These are phyloP conservation scores for Tachypleus tridentatus DNA, from an alignment of 1,140 invertebrate genomes.

Conservation along the genomic window DNA sequence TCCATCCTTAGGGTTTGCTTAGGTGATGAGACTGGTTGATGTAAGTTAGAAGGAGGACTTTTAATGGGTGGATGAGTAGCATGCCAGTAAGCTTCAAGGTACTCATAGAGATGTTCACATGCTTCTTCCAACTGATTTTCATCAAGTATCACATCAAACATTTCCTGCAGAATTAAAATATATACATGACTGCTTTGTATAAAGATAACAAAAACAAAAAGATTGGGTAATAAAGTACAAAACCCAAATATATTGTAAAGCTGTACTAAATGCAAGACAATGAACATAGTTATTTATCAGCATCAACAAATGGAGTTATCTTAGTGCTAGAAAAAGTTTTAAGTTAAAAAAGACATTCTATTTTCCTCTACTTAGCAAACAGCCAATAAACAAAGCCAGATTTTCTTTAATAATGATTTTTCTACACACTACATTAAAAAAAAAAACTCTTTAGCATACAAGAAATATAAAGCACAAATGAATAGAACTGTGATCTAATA, in stretches of 20 bases:
- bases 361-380: too few relatives aligned
- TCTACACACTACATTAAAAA: too few relatives aligned
- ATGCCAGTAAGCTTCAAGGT: conserved; percentile 93
- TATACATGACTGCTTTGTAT: neutral
- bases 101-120: conserved; percentile 96
- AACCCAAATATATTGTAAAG: neutral
- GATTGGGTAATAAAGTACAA: neutral
- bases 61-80: conserved; percentile 78
- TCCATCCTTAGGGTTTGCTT: conserved; percentile 26
- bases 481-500: too few relatives aligned
- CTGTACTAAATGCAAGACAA: neutral
- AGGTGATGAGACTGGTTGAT: conserved; percentile 29
- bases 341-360: neutral
- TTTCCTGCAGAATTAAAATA: conserved; percentile 47
- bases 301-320: neutral
- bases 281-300: neutral
- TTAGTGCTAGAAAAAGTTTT: neutral
- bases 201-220: neutral
- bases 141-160: conserved; percentile 98
- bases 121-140: conserved; percentile 98
- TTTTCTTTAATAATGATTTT: too few relatives aligned
- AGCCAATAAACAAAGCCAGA: too few relatives aligned
- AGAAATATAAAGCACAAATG: too few relatives aligned
- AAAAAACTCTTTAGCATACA: too few relatives aligned
- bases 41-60: conserved; percentile 23